Conservation (phyloP, 2,113 vertebrate species). For the Brachyistius frenatus region DNA sequence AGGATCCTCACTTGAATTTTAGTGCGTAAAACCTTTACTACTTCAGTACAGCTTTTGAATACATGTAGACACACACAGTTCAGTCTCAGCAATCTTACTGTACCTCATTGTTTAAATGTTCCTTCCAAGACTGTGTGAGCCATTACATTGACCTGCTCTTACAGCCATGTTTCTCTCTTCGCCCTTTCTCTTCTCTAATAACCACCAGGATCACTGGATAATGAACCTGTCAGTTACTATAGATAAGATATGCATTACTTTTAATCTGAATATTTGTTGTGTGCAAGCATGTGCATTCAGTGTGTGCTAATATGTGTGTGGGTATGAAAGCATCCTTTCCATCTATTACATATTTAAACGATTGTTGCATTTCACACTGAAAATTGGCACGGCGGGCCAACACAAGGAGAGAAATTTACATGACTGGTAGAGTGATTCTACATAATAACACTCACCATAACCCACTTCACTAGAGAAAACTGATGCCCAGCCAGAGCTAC, state of each 20-base stretch:
- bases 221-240: no score
- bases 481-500: constrained; percentile 35
- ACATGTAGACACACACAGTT: background rate
- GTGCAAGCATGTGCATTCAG: background rate
- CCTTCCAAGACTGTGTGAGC: constrained; percentile 6
- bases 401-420: constrained; percentile 38
- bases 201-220: constrained; percentile 3
- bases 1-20: background rate
- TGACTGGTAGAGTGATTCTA: constrained; percentile 51
- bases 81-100: constrained; percentile 8
- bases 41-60: background rate
- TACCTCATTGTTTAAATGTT: constrained; percentile 27
- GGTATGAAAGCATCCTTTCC: constrained; percentile 11
- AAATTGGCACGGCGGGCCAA: constrained; percentile 35
- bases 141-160: constrained; percentile 37
- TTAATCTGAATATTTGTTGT: background rate
- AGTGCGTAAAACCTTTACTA: background rate
- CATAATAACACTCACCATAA: constrained; percentile 53
- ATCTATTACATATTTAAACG: constrained; percentile 14
- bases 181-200: background rate
- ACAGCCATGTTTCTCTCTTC: constrained; percentile 18
- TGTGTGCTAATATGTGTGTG: background rate
- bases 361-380: constrained; percentile 30
- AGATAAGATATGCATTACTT: constrained; percentile 11
- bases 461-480: constrained; percentile 31